Percentiles rank a stretch among this genome's conserved stretches.
These are phyloP conservation scores for Antedon mediterranea DNA, from an alignment of 53 echinoderm and acorn worm species.

Conservation along the genomic window DNA sequence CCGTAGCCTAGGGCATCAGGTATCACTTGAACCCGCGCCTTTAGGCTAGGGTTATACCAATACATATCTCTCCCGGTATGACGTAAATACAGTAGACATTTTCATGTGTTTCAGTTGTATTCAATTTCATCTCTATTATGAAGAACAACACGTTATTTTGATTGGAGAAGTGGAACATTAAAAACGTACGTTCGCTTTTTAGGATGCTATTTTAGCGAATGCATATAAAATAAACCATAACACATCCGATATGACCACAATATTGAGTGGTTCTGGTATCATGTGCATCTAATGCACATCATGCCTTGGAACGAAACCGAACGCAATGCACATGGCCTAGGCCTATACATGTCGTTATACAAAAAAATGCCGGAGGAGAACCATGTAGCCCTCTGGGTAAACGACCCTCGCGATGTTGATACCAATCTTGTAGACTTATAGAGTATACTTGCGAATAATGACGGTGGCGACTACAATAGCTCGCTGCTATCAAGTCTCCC, in stretches of 20 bases:
- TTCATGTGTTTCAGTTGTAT: neutral
- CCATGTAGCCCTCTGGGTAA: neutral
- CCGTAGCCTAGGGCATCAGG: neutral
- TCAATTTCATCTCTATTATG: neutral
- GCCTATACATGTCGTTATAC: too few species aligned
- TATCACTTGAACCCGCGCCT: neutral
- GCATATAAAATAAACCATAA: neutral
- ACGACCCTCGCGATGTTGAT: neutral
- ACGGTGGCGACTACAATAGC: neutral
- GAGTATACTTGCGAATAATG: neutral
- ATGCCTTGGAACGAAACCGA: too few species aligned
- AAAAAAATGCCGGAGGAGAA: neutral
- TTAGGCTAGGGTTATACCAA: neutral
- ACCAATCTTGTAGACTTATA: neutral
- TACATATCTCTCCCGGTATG: neutral
- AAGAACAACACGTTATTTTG: neutral
- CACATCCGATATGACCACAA: neutral
- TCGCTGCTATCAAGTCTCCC: neutral
- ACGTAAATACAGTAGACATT: constrained; percentile 1
- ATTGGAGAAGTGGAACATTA: neutral
- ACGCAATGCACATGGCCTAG: too few species aligned
- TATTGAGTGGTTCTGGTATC: too few species aligned
- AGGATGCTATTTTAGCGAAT: neutral
- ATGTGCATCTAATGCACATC: too few species aligned
- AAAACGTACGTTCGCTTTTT: neutral